Conservation (phyloP, 2,113 vertebrate species). For the Haemorhous mexicanus region DNA sequence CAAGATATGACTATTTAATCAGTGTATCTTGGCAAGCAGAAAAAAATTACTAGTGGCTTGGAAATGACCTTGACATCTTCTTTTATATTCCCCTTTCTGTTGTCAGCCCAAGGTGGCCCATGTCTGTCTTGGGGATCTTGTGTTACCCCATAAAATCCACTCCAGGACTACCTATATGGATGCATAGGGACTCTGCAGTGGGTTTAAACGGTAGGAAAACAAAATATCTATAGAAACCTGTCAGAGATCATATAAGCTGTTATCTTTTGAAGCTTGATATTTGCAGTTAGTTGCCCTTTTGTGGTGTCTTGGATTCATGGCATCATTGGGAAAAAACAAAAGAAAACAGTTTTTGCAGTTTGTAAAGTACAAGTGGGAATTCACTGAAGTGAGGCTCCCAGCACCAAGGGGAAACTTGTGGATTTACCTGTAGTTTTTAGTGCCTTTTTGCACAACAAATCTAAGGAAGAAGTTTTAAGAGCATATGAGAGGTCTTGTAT, state of each 20-base stretch:
- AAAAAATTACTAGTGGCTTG: neutral
- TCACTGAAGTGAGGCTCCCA: neutral
- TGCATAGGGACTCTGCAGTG: neutral
- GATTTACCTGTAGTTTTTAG: neutral
- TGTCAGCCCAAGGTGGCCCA: neutral
- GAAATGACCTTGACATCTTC: neutral
- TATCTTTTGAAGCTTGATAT: neutral
- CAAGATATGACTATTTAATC: neutral
- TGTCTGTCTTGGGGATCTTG: neutral
- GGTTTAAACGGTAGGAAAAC: neutral
- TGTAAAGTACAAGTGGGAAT: neutral
- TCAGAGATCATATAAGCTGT: neutral
- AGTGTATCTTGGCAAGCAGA: neutral
- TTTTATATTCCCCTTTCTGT: neutral
- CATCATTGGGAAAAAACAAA: neutral
- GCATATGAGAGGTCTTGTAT: neutral
- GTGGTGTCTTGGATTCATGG: neutral
- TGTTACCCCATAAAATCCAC: neutral
- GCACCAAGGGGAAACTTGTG: neutral
- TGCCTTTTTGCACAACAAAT: neutral
- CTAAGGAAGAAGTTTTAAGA: neutral
- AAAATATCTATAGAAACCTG: neutral
- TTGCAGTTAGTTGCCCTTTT: neutral
- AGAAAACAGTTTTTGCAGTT: neutral
- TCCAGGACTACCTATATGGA: rapidly evolving